These are phyloP conservation scores for Sorex fumeus DNA, from an alignment of 2,113 vertebrate genomes.

Conservation along the genomic window DNA sequence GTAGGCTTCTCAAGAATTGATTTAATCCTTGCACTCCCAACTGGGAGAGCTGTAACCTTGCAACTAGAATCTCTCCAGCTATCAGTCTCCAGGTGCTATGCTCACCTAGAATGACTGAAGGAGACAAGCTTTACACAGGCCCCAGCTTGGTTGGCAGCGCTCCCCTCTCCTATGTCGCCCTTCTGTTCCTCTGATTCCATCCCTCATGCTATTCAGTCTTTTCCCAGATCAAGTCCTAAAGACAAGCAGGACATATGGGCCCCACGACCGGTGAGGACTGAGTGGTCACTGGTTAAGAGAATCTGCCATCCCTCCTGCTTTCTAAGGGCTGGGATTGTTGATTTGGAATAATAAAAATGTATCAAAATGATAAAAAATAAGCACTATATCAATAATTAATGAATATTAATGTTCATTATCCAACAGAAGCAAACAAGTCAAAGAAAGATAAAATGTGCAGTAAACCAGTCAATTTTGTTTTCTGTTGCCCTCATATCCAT, in stretches of 20 bases:
- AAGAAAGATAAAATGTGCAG: not conserved
- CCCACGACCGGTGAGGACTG: no score
- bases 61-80: not conserved
- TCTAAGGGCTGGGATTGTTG: not conserved
- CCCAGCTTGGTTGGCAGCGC: not conserved
- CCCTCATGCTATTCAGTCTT: not conserved
- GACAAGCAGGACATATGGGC: accelerated
- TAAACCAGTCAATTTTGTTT: not conserved
- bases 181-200: not conserved
- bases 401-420: no score
- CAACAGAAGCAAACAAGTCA: constrained; percentile 34
- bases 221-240: not conserved
- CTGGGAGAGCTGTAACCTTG: not conserved
- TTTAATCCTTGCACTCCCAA: not conserved
- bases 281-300: not conserved
- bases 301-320: not conserved
- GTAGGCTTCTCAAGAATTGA: not conserved
- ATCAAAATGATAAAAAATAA: constrained; percentile 19
- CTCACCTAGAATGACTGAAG: not conserved
- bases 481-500: not conserved
- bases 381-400: constrained; percentile 29
- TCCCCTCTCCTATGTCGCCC: not conserved
- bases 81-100: accelerated
- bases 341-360: not conserved
- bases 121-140: no score